Percentiles rank a stretch among this genome's conserved stretches.
Evolutionary conservation across 2,113 vertebrate species (phyloP).

Genomic region (Campylomormyrus tamandua): DNA sequence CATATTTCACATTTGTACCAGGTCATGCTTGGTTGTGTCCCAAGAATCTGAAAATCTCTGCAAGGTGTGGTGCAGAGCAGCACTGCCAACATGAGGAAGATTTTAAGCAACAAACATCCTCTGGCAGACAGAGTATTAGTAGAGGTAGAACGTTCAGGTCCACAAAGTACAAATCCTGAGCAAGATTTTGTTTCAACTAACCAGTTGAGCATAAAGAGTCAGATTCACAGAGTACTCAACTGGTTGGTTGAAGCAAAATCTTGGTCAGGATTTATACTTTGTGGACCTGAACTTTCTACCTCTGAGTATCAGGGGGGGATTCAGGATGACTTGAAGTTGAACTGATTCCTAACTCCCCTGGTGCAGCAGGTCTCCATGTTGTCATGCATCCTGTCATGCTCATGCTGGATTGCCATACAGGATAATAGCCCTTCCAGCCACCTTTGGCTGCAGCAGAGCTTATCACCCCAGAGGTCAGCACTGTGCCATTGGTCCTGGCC

Average conservation of each 20-base stretch:
- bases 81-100: too few species aligned
- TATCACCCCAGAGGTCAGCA: conserved; percentile 55
- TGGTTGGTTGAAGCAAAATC: background rate
- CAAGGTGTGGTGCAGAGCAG: background rate
- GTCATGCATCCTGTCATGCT: conserved; percentile 67
- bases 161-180: too few species aligned
- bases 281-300: too few species aligned
- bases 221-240: too few species aligned
- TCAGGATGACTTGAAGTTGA: background rate
- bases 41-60: background rate
- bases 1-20: background rate
- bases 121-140: background rate
- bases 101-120: background rate
- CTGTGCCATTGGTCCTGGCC: conserved; percentile 65
- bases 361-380: conserved; percentile 24
- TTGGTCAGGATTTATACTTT: too few species aligned
- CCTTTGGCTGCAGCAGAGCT: conserved; percentile 53
- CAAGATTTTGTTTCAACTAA: too few species aligned
- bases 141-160: too few species aligned
- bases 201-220: too few species aligned
- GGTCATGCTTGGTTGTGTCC: background rate
- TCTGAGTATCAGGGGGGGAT: background rate
- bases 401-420: conserved; percentile 71
- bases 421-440: conserved; percentile 60
- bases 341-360: background rate